Evolutionary conservation across 2,113 vertebrate genomes (phyloP), one percentile per base, ranked within the genome.

Genomic region (Lynx canadensis): DNA sequence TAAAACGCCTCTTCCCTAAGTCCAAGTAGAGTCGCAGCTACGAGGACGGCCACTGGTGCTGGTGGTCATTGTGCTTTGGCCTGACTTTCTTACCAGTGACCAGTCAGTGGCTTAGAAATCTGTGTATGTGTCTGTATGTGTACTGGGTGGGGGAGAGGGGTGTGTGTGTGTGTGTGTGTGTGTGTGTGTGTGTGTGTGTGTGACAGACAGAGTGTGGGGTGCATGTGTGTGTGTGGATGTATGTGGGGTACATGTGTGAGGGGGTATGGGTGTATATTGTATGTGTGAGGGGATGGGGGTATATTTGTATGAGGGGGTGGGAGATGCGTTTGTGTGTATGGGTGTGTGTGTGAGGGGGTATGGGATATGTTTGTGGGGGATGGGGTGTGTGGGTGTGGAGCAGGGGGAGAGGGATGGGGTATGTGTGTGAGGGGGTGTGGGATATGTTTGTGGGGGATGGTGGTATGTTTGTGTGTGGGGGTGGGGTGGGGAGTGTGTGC

Each of bases 1-100:
- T 83, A 3, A 68, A 91, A 31, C 23, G 1, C 33, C 57, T 19
- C 16, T 89, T 19, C 10, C 29, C 29, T 29, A n/a, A 52, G 3
- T 48, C 36, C 11, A 48, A 38, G 2, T 27, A 16, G 52, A 4
- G 25, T 52, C 41, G 29, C 71, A 33, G 27, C 29, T 57, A 6
- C 7, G 13, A 27, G 31, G 85, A 55, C 2, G 9, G 89, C 57
- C 14, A 36, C 65, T 21, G 3, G 76, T 41, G n/a, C 27, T 3
- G 2, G 33, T 33, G n/a, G 48, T 65, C 31, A 52, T 36, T 19
- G 6, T 69, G 50, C 78, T 52, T 27, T 93, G 55, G 63, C 48
- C n/a, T 91, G 73, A n/a, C 50, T 80, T 93, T 87, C 69, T 94
- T 18, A 18, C 73, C 81, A 25, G 23, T 25, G 55, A 38, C 45